Percentiles rank a stretch among this genome's conserved stretches.
These are phyloP conservation scores for Entosphenus tridentatus DNA, from an alignment of 2,113 vertebrate genomes.

Conservation along the genomic window DNA sequence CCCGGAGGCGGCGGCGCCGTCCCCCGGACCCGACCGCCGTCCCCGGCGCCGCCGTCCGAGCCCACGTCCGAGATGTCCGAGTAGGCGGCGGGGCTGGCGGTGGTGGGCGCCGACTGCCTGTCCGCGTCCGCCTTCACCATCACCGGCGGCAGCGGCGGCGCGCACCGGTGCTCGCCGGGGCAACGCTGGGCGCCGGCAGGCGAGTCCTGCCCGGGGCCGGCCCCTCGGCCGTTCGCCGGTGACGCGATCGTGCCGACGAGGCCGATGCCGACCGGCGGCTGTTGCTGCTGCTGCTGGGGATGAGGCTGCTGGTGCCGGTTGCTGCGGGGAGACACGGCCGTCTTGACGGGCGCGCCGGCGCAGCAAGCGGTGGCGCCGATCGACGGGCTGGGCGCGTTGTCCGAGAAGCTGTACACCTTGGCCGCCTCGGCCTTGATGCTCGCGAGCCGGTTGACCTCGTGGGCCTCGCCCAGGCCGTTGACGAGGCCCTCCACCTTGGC, in stretches of 20 bases:
- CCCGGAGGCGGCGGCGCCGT: no score
- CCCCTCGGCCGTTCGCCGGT: no score
- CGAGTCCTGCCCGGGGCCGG: no score
- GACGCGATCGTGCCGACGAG: not conserved
- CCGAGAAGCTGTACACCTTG: slow-evolving; percentile 95
- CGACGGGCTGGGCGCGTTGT: slow-evolving; percentile 92
- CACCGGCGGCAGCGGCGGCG: not conserved
- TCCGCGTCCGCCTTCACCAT: not conserved
- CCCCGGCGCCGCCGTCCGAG: slow-evolving; percentile 64
- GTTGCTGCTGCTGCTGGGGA: not conserved
- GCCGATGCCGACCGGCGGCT: not conserved
- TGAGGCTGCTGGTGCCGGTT: not conserved
- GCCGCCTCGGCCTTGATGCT: slow-evolving; percentile 93
- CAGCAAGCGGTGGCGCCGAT: slow-evolving; percentile 42
- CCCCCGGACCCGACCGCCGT: not conserved
- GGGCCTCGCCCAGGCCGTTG: slow-evolving; percentile 53
- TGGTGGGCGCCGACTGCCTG: slow-evolving; percentile 30
- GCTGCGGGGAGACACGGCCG: not conserved
- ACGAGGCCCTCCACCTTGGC: slow-evolving; percentile 55
- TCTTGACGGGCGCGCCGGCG: not conserved
- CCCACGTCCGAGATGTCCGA: slow-evolving; percentile 89
- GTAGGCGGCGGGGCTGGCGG: slow-evolving; percentile 70
- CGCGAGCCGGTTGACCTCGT: slow-evolving; percentile 75
- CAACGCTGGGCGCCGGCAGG: no score
- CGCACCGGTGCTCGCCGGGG: no score